Base-by-base conservation (phyloP, 2,888 invertebrate genomes). In the Nysson spinosus region DNA sequence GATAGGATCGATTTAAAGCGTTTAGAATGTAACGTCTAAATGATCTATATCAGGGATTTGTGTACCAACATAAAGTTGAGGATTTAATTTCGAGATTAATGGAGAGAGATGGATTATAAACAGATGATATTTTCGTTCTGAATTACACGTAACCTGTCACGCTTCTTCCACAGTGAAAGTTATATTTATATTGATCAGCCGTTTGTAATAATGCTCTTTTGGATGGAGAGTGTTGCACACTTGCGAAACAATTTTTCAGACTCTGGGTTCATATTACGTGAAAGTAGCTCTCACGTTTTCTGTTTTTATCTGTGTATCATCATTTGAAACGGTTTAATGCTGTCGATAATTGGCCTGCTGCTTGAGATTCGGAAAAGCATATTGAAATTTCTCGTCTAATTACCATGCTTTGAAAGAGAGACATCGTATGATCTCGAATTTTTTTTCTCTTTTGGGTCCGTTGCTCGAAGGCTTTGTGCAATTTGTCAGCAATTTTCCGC, bases 401-500 rank as follows among this genome's bases (percentile, higher is more conserved):
- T 58, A 26, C 37, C 20, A 40, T 47, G 35, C 26, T 56, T 51
- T 40, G 14, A 17, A 17, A 5, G 14, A 28, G 17, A 26, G 9
- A 42, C 26, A 61, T 54, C 61, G 43, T 19, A n/a, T 24, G 22
- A 37, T 44, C 44, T 49, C 6, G 5, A 49, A 63, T 52, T 32
- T 55, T 30, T 42, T 32, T 34, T 47, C 28, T 22, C n/a, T 55
- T 35, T 14, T 37, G 26, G 17, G 12, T 43, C 39, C 1, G 20
- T 43, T 28, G 30, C 11, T 12, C 16, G 9, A 26, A 32, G 46
- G 37, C 47, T 57, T 70, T 70, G 55, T 44, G 55, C 42, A 71
- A 70, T 51, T 44, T 11, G 42, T 32, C 34, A 42, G 51, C 55
- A 64, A 64, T 72, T 64, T 68, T 66, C 61, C 40, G 39, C 54